Evolutionary conservation across 2,888 invertebrate genomes (phyloP).

Genomic region (Caenorhabditis virilis): DNA sequence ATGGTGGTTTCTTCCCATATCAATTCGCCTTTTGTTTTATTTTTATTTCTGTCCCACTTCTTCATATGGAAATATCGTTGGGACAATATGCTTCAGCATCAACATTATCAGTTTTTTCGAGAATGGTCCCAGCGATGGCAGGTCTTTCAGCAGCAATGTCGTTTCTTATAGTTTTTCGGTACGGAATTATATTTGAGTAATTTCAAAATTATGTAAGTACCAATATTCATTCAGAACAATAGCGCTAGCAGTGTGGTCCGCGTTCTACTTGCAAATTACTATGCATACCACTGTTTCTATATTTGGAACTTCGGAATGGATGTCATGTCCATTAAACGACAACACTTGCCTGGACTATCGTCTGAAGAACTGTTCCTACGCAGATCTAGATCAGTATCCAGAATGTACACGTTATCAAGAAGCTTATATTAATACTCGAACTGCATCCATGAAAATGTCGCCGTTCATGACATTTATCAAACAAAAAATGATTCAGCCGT

Average conservation of each 20-base stretch:
- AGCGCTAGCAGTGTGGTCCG: conserved; percentile 16
- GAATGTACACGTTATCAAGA: conserved; percentile 15
- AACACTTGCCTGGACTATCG: conserved; percentile 13
- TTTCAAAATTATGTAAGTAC: too few species aligned
- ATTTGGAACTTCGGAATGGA: too few species aligned
- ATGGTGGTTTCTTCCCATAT: conserved; percentile 34
- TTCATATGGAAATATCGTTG: conserved; percentile 47
- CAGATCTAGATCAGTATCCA: background rate
- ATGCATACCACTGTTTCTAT: too few species aligned
- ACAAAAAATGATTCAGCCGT: background rate
- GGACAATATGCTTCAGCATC: conserved; percentile 48
- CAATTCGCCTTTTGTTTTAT: conserved; percentile 36
- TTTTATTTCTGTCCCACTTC: conserved; percentile 37
- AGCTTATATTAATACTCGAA: conserved; percentile 9
- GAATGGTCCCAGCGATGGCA: conserved; percentile 37
- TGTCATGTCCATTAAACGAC: background rate
- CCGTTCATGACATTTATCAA: conserved; percentile 16
- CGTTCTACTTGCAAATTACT: conserved; percentile 16
- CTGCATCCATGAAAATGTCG: conserved; percentile 7
- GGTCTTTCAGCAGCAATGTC: conserved; percentile 37
- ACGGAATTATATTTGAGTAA: too few species aligned
- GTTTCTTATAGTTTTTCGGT: conserved; percentile 24
- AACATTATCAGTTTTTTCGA: conserved; percentile 28
- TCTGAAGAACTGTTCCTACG: conserved; percentile 14
- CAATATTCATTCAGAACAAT: conserved; percentile 17